Evolutionary conservation across 2,113 vertebrate genomes (phyloP), one percentile per base, ranked within the genome.

Genomic region (Bettongia penicillata): DNA sequence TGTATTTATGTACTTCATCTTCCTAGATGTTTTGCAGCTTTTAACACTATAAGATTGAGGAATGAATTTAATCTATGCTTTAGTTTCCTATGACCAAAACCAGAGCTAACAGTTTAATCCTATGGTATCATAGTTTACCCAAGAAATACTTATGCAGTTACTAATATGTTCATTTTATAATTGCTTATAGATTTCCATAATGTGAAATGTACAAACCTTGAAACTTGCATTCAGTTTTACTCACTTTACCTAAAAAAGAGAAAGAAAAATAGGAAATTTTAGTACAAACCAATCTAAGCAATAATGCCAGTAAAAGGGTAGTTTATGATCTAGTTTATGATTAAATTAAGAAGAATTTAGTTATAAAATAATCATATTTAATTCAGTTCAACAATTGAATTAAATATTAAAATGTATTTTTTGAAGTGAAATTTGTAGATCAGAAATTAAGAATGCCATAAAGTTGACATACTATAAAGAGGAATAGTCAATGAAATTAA

Each of bases 191-290:
- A 0, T 90, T 90, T 96, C 89, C 89, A 90, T 19, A 95, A 77
- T 43, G 53, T 95, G 49, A 92, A 95, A 95, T 95, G 49, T 93
- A 97, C 97, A 43, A 97, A 98, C 98, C 97, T 97, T 96, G 97
- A 96, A 96, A 37, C 53, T 84, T 97, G 97, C 94, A 93, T 97
- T 97, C 95, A 93, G 84, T 57, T 97, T 95, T 97, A 51, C 89
- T 97, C 89, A 94, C 92, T 94, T 96, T 77, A 96, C 90, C 97
- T 98, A 93, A 92, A 97, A 97, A 94, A 94, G 89, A 22, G 2
- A 68, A 52, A 37, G 4, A 47, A 94, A 53, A 92, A 19, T 48
- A 53, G 37, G 6, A 93, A 95, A 96, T 93, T 96, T 93, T 94
- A 95, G 26, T 96, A 53, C 93, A 95, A 93, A 37, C 12, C 89